Evolutionary conservation across 1,140 invertebrate species (phyloP), one percentile per base, ranked within the genome.

Genomic region (Onthophagus taurus): DNA sequence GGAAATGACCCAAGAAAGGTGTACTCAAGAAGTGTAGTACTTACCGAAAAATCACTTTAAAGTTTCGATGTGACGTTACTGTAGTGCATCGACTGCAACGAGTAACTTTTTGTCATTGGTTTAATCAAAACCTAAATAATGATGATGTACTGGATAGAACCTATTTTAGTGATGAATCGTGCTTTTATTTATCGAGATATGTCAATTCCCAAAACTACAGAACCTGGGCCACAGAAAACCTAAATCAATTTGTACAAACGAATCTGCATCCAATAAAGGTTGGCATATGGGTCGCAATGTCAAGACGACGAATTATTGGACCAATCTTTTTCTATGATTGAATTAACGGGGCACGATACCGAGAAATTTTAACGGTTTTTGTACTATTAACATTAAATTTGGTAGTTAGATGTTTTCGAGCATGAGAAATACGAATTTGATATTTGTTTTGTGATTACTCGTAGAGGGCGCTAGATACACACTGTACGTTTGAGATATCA

Each of bases 91-190:
- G n/a, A n/a, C n/a, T n/a, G n/a, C n/a, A n/a, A n/a, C n/a, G 4
- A 11, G 30, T 31, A 35, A 35, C 4, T 9, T 35, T 35, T 16
- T 3, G 33, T 9, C 14, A 20, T 12, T 21, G 18, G 35, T 21
- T 21, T 12, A 37, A n/a, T n/a, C n/a, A 37, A 6, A 17, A 37
- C 4, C 18, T 18, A 21, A 37, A 20, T 8, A 37, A 37, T 21
- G 14, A 37, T n/a, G n/a, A 11, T 6, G 18, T 37, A 11, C 18
- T n/a, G 2, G 13, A 37, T 13, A 8, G 11, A 20, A n/a, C 19
- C 8, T 37, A n/a, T 20, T 18, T 37, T 16, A 37, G 18, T 21
- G 35, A 37, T 21, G 35, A 37, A 37, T 4, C 35, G 12, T 37
- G 35, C 18, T 3, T 37, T 2, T n/a, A 21, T 37, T 37, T 21